Evolutionary conservation across 2,888 invertebrate genomes (phyloP).

Genomic region (Sminthurides aquaticus): DNA sequence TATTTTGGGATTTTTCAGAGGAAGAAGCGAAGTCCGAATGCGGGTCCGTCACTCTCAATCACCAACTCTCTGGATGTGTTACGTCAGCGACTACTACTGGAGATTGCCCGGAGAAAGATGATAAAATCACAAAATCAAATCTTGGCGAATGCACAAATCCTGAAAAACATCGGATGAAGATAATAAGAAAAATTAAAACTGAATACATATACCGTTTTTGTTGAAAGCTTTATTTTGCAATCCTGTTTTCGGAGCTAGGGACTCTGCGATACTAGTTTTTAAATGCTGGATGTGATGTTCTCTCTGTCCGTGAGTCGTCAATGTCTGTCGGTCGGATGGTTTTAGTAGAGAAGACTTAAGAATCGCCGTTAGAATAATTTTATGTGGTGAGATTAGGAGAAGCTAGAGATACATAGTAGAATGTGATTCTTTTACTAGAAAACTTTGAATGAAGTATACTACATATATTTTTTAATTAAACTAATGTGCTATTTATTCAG

Average conservation of each 20-base stretch:
- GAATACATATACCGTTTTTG: not conserved
- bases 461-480: no score
- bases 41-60: constrained; percentile 62
- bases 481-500: no score
- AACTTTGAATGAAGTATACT: no score
- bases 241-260: not conserved
- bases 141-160: constrained; percentile 34
- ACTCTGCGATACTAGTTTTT: not conserved
- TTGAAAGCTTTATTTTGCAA: not conserved
- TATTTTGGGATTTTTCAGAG: no score
- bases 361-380: not conserved
- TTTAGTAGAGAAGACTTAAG: not conserved
- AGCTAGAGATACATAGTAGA: not conserved
- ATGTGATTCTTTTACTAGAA: not conserved
- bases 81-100: constrained; percentile 68
- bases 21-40: constrained; percentile 14
- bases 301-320: no score
- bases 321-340: not conserved
- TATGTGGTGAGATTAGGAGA: not conserved
- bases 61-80: constrained; percentile 80
- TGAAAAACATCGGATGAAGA: constrained; percentile 35
- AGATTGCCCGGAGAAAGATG: constrained; percentile 74
- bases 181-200: not conserved
- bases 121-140: constrained; percentile 54
- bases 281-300: not conserved